Conservation (phyloP, 1,140 invertebrate species). For the Ceratina australensis region DNA sequence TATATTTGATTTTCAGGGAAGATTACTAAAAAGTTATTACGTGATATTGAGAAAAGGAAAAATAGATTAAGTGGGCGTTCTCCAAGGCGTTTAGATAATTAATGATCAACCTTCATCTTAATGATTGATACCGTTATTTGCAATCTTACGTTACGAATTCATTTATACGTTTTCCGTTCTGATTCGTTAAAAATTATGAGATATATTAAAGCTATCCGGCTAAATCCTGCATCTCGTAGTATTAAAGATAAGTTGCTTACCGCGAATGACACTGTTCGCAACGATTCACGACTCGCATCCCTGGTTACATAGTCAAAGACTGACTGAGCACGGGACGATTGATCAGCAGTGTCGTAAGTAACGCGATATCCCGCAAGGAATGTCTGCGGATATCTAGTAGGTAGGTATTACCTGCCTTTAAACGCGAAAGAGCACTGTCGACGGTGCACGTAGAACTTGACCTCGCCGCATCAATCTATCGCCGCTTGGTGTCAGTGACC, state of each 20-base stretch:
- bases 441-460: constrained; percentile 52
- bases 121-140: constrained; percentile 32
- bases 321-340: constrained; percentile 16
- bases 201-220: too few species aligned
- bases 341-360: constrained; percentile 37
- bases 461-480: constrained; percentile 51
- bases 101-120: constrained; percentile 3
- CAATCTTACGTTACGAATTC: constrained; percentile 22
- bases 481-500: constrained; percentile 56
- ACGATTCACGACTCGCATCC: constrained; percentile 30
- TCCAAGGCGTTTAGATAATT: constrained; percentile 33
- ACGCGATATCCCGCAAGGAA: constrained; percentile 55
- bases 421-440: constrained; percentile 40
- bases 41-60: background rate
- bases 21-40: background rate
- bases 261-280: background rate
- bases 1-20: background rate
- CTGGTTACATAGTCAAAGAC: constrained; percentile 29
- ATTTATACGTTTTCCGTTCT: constrained; percentile 23
- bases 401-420: constrained; percentile 29
- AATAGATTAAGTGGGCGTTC: constrained; percentile 13
- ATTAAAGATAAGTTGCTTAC: background rate
- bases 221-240: background rate
- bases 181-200: background rate
- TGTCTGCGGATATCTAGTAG: constrained; percentile 25